Evolutionary conservation across 1,140 invertebrate species (phyloP).

Genomic region (Lamellibrachia luymesi): DNA sequence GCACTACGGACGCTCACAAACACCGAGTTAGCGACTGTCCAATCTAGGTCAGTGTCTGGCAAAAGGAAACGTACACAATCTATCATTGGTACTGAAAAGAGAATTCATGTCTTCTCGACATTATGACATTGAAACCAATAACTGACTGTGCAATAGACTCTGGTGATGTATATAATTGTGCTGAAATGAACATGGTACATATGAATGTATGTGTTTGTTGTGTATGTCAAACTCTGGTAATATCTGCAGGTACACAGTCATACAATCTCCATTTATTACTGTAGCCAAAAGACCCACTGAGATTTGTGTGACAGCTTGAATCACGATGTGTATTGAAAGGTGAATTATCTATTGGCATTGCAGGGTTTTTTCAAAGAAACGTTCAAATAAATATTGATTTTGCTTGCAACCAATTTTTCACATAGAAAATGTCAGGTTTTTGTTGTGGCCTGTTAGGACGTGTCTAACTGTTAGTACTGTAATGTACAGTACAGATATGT

Average conservation of each 20-base stretch:
- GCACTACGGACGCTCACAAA: neutral
- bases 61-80: neutral
- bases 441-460: neutral
- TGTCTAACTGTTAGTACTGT: neutral
- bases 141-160: neutral
- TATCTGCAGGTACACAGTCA: neutral
- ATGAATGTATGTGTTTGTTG: neutral
- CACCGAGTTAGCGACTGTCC: neutral
- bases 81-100: neutral
- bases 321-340: neutral
- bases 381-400: neutral
- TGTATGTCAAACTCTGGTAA: neutral
- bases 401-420: neutral
- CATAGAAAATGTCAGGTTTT: neutral
- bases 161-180: slow-evolving; percentile 1
- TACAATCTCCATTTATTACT: neutral
- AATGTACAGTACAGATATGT: neutral
- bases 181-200: neutral
- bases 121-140: neutral
- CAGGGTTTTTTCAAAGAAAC: neutral
- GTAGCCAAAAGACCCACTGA: neutral
- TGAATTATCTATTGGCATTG: neutral
- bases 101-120: neutral
- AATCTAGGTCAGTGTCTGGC: neutral
- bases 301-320: neutral